Evolutionary conservation across 2,113 vertebrate genomes (phyloP).

Genomic region (Aegithalos caudatus): DNA sequence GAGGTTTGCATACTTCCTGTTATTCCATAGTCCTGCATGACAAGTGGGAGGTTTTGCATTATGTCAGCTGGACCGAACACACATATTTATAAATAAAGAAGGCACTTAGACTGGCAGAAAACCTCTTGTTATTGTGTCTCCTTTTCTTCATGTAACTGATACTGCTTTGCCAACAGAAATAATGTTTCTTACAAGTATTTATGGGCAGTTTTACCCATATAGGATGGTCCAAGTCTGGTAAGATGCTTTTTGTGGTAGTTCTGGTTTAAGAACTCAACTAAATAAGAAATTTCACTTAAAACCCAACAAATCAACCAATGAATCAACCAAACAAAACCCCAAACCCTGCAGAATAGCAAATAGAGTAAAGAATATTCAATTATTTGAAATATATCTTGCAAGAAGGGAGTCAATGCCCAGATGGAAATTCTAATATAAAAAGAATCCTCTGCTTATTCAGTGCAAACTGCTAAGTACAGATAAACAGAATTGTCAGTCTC

Average conservation of each 20-base stretch:
- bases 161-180: background rate
- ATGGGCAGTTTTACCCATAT: background rate
- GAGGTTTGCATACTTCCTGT: background rate
- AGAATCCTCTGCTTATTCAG: background rate
- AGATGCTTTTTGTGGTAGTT: background rate
- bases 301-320: background rate
- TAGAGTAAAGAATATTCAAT: background rate
- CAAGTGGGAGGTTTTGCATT: fast-evolving
- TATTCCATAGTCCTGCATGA: background rate
- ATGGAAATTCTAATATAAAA: background rate
- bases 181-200: background rate
- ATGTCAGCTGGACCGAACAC: background rate
- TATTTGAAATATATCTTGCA: background rate
- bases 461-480: background rate
- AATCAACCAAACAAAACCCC: background rate
- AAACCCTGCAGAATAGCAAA: background rate
- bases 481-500: background rate
- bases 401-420: background rate
- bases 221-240: background rate
- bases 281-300: background rate
- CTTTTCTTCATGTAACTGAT: background rate
- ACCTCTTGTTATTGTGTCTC: background rate
- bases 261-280: background rate
- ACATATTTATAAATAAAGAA: background rate
- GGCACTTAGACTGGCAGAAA: background rate